Base-by-base conservation (phyloP, 2,888 invertebrate species). In the Pecten maximus region DNA sequence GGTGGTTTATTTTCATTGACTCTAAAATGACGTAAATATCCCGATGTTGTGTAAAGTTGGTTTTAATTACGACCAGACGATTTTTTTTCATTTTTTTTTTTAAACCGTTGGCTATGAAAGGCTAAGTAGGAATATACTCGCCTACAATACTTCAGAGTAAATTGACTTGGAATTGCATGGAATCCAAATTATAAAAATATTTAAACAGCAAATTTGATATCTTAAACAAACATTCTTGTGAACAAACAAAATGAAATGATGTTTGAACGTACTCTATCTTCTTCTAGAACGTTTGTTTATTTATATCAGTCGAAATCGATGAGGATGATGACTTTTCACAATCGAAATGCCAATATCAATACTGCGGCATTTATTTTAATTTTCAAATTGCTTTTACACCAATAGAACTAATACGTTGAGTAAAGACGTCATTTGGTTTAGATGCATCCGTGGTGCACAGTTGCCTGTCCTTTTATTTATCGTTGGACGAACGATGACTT, bases 171-270 rank as follows among this genome's bases (percentile, higher is more conserved):
- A 74, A 15, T 74, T 74, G 10, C 74, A 74, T 74, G 35, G 74
- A 15, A 0, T 74, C 74, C 74, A 35, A 35, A 19, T 74, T 74
- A 74, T 74, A 35, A 35, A 74, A 74, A 74, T 74, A 74, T 74
- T 74, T 74, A 74, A 74, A 74, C 74, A 74, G 74, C 35, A 74
- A 74, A 74, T 35, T 74, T 74, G 74, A 74, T 74, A 6, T 74
- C 35, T 74, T 35, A 28, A 74, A 74, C 35, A 28, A 74, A 74
- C 74, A 74, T 35, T 74, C 35, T 74, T 74, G 28, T 74, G 74
- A 74, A 74, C 15, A 35, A 74, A 74, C 10, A 35, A 35, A 74
- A 35, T 35, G 2, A 4, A 28, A 74, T 35, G 16, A 74, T 74
- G 74, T 74, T 74, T 74, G 35, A 28, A 74, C 74, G 74, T 10